A percentile compares a stretch with the other conserved stretches of the same genome.
Evolutionary conservation across 2,888 invertebrate species (phyloP).

Genomic region (Ernsta delagoae): DNA sequence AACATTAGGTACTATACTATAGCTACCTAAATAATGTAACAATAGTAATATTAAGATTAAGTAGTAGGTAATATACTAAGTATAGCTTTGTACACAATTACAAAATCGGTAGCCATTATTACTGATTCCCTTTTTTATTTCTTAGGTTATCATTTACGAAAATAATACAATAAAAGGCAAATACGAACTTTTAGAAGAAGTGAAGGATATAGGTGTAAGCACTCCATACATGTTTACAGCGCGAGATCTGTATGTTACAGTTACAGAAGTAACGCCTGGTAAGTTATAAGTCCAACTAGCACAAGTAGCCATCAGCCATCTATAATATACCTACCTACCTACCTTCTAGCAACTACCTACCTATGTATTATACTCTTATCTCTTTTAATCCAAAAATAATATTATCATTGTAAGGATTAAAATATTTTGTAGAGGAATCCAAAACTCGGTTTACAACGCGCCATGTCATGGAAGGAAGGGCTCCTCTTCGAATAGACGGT

Average conservation of each 20-base stretch:
- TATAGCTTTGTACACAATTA: too few species aligned
- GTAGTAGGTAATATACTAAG: too few species aligned
- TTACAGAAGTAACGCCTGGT: conserved; percentile 86
- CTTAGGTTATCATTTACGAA: conserved; percentile 84
- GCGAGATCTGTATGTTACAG: conserved; percentile 85
- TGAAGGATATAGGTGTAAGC: conserved; percentile 84
- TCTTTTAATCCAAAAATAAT: too few species aligned
- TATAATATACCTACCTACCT: too few species aligned
- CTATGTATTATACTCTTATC: too few species aligned
- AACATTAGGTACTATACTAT: too few species aligned
- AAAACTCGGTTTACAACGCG: conserved; percentile 75
- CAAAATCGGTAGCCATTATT: too few species aligned
- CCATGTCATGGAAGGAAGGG: conserved; percentile 82
- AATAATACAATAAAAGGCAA: conserved; percentile 76
- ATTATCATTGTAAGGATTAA: background rate
- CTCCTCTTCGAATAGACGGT: conserved; percentile 79
- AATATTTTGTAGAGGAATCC: conserved; percentile 60
- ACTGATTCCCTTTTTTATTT: conserved; percentile 15
- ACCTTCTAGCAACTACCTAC: too few species aligned
- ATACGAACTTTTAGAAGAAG: conserved; percentile 86
- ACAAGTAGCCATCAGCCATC: too few species aligned
- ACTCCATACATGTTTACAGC: conserved; percentile 85
- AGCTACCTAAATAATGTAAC: too few species aligned
- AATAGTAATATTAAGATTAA: too few species aligned
- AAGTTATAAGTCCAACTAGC: too few species aligned